A percentile compares a stretch with the other conserved stretches of the same genome.
Evolutionary conservation across 2,113 vertebrate genomes (phyloP).

Genomic region (Athene cunicularia): DNA sequence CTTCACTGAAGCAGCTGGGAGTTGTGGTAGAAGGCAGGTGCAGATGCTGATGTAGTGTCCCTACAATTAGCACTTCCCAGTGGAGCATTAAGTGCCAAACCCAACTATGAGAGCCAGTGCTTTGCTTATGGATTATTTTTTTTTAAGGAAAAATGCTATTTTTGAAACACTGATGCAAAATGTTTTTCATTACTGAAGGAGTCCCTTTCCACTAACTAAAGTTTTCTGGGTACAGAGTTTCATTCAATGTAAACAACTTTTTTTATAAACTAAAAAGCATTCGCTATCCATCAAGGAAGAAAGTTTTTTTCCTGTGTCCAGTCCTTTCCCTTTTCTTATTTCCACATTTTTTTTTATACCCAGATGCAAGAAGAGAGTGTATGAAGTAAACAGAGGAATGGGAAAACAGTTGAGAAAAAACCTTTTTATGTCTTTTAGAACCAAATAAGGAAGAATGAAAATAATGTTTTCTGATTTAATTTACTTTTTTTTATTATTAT

Average conservation of each 20-base stretch:
- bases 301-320: neutral
- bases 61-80: neutral
- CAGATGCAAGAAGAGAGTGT: neutral
- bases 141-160: neutral
- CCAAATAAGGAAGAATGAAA: neutral
- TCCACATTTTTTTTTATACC: neutral
- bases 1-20: neutral
- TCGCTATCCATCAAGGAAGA: neutral
- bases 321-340: neutral
- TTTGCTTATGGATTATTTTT: neutral
- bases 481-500: neutral
- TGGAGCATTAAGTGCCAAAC: neutral
- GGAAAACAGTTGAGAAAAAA: neutral
- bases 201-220: neutral
- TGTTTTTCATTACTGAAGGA: neutral
- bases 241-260: neutral
- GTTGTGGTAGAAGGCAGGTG: neutral
- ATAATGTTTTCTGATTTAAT: neutral
- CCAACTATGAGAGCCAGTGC: neutral
- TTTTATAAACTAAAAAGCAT: neutral
- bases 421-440: rapidly evolving
- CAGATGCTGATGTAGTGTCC: neutral
- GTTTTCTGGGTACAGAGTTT: neutral
- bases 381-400: neutral
- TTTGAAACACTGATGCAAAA: neutral